phyloP scores from a whole-genome alignment of 2,113 vertebrate species.

The Choloepus hoffmanni region DNA sequence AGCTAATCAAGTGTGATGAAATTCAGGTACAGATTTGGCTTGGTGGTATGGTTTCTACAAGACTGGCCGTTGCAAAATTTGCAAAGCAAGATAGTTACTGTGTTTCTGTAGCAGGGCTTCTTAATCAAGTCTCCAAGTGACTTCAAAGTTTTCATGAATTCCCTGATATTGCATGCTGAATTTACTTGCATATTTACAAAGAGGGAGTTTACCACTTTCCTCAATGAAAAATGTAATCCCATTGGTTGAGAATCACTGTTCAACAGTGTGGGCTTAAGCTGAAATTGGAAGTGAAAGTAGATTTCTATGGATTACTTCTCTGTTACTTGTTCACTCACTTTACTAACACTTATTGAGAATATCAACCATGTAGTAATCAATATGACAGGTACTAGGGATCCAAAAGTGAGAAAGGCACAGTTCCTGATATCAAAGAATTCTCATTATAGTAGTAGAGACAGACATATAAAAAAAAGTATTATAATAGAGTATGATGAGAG shows the following conservation, averaged over 20 bases:
- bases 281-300: neutral
- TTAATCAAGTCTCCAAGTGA: neutral
- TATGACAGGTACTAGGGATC: neutral
- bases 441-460: neutral
- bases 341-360: neutral
- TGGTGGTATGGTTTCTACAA: neutral
- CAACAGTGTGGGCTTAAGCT: neutral
- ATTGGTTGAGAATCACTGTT: neutral
- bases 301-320: neutral
- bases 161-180: neutral
- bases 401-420: neutral
- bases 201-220: neutral
- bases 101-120: neutral
- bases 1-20: conserved; percentile 98
- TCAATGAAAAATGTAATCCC: neutral
- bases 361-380: neutral
- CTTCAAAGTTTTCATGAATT: neutral
- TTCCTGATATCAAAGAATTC: neutral
- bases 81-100: neutral
- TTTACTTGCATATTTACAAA: neutral
- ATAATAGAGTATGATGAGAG: neutral
- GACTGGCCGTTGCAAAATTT: neutral
- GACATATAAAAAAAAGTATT: neutral
- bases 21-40: conserved; percentile 92
- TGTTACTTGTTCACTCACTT: neutral